Base-by-base conservation (phyloP, 53 echinoderm and acorn worm species). In the Crossaster papposus region DNA sequence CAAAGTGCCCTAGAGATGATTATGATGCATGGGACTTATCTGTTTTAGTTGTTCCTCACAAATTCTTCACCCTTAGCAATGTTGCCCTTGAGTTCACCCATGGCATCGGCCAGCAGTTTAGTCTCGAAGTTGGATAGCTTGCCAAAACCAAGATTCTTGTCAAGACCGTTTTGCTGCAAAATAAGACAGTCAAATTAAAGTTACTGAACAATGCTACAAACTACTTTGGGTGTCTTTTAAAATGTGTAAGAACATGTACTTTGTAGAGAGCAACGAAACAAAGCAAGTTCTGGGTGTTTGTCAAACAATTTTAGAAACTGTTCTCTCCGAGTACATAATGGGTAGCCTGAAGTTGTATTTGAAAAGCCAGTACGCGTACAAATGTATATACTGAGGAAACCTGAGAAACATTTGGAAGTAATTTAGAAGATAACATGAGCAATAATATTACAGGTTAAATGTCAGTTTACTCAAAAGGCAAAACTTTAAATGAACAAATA, bases 41-140 rank as follows among this genome's bases (percentile, higher is more conserved):
- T 37, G 37, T 22, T 53, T 44, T 44, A 86, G 58, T 62, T 76
- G 76, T n/a, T 74, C 36, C 33, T 85, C 14, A 86, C 97, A 92
- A 97, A 97, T 9, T 93, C 94, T 65, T 96, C 94, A 63, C 99
- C 99, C 79, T 96, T 96, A 64, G 94, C 80, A 90, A 99, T 99
- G 95, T 94, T 99, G 2, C 62, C 78, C 70, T 94, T 82, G 33
- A 99, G 91, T 90, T 99, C 99, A 10, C 87, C 91, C 93, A 99
- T 91, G 24, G 92, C 94, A 2, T 92, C 90, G 20, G 77, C 36
- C 1, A 99, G 65, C 10, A 93, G 89, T 32, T 94, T 68, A 30
- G 81, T 79, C 84, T 99, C 99, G 52, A 78, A 99, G 38, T 96
- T 94, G 15, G 96, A 92, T 37, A 99, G 84, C 18, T 65, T 84